Conservation (phyloP, 2,888 invertebrate species). For the Uropetala carovei region DNA sequence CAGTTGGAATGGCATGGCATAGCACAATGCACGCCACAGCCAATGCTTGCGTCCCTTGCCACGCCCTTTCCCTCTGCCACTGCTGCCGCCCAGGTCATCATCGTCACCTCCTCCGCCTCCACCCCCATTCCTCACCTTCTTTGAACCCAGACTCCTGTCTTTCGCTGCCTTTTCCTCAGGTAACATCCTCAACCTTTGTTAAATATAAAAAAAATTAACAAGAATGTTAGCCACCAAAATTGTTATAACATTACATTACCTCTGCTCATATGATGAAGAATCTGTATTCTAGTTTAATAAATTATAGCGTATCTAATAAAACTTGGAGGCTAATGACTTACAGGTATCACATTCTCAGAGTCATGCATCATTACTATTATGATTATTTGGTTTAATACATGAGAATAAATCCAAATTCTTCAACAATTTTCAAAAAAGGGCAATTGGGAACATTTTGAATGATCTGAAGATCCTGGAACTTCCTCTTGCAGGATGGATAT, state of each 20-base stretch:
- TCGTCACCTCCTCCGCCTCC: conserved; percentile 76
- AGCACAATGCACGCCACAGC: conserved; percentile 84
- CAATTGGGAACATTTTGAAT: no score
- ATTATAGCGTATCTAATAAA: no score
- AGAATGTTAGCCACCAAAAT: neutral
- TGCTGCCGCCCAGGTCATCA: conserved; percentile 76
- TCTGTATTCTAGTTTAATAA: no score
- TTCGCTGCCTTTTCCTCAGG: conserved; percentile 5
- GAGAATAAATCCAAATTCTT: no score
- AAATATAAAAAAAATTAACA: neutral
- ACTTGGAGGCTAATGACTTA: no score
- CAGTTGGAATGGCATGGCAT: conserved; percentile 87
- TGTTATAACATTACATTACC: neutral
- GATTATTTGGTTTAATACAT: no score
- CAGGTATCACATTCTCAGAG: no score
- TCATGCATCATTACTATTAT: no score
- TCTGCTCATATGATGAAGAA: neutral
- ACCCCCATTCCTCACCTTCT: conserved; percentile 17
- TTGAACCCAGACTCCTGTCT: neutral
- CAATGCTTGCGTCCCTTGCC: conserved; percentile 78
- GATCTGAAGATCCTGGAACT: no score
- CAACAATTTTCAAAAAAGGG: no score
- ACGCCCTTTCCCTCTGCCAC: conserved; percentile 72
- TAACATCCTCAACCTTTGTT: neutral
- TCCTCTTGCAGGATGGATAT: no score